phyloP scores from a whole-genome alignment of 2,888 invertebrate species.

The Perithous albicinctus region DNA sequence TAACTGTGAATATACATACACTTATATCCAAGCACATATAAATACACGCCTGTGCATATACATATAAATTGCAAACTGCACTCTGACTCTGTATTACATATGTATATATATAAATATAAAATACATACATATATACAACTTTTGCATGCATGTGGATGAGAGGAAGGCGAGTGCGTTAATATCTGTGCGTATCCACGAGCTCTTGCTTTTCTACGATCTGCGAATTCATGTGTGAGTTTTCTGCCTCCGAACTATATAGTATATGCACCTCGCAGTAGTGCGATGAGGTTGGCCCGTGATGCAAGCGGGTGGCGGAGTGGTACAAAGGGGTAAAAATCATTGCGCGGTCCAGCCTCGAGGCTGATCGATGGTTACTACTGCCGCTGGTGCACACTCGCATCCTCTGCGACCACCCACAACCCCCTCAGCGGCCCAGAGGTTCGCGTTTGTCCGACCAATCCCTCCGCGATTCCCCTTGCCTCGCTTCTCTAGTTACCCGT shows the following conservation, averaged over 20 bases:
- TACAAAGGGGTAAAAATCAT: slow-evolving; percentile 85
- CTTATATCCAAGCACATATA: not conserved
- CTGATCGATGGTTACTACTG: slow-evolving; percentile 76
- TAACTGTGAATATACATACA: not conserved
- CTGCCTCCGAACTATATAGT: slow-evolving; percentile 28
- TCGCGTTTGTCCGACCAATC: slow-evolving; percentile 68
- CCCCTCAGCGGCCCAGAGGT: slow-evolving; percentile 66
- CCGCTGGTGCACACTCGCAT: slow-evolving; percentile 78
- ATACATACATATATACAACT: not conserved
- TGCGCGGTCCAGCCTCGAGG: slow-evolving; percentile 85
- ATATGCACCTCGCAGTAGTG: slow-evolving; percentile 73
- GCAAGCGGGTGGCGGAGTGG: slow-evolving; percentile 78
- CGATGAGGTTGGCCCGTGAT: slow-evolving; percentile 79
- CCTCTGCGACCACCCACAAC: slow-evolving; percentile 72
- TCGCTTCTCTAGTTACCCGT: slow-evolving; percentile 45
- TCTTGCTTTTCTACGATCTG: slow-evolving; percentile 5
- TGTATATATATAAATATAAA: slow-evolving; percentile 29
- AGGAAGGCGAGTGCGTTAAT: slow-evolving; percentile 60
- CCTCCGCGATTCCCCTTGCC: slow-evolving; percentile 64
- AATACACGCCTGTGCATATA: slow-evolving; percentile 65
- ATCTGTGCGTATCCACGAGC: not conserved
- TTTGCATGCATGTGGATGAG: slow-evolving; percentile 56
- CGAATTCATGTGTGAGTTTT: slow-evolving; percentile 59
- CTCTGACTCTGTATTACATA: slow-evolving; percentile 59
- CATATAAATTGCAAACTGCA: slow-evolving; percentile 69